These are phyloP conservation scores for Synanthedon formicaeformis DNA, from an alignment of 2,888 invertebrate genomes.

Conservation along the genomic window DNA sequence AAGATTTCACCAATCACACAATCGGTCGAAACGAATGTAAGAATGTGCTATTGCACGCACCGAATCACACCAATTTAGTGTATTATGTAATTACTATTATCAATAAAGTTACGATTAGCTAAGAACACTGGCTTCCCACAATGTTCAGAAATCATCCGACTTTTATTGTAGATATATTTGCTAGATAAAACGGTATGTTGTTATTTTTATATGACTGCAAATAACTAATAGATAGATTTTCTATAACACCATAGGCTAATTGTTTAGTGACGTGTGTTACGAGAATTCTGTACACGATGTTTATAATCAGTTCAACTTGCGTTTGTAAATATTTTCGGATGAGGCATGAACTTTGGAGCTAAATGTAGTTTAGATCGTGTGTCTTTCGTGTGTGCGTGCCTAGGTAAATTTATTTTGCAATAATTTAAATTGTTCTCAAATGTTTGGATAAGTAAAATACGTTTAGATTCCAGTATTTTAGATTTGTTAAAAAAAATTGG, in stretches of 20 bases:
- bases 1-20: constrained; percentile 30
- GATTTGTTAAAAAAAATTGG: constrained; percentile 28
- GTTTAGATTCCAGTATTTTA: constrained; percentile 7
- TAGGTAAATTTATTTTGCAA: constrained; percentile 13
- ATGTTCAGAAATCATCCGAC: constrained; percentile 45
- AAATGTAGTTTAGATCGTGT: constrained; percentile 2
- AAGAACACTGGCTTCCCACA: constrained; percentile 59
- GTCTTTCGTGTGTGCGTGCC: constrained; percentile 8
- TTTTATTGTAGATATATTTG: constrained; percentile 58
- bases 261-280: constrained; percentile 22
- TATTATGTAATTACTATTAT: constrained; percentile 32
- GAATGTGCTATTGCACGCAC: constrained; percentile 68
- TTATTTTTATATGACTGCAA: constrained; percentile 70
- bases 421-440: constrained; percentile 10
- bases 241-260: constrained; percentile 56
- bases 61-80: constrained; percentile 61
- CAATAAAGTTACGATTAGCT: constrained; percentile 32
- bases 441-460: constrained; percentile 8
- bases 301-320: constrained; percentile 10
- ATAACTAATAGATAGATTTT: constrained; percentile 61
- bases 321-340: constrained; percentile 14
- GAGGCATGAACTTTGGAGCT: constrained; percentile 9
- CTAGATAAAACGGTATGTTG: constrained; percentile 61
- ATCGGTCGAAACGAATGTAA: constrained; percentile 45
- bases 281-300: constrained; percentile 12